Conservation (phyloP, 2,113 vertebrate genomes). For the Sturnus vulgaris region DNA sequence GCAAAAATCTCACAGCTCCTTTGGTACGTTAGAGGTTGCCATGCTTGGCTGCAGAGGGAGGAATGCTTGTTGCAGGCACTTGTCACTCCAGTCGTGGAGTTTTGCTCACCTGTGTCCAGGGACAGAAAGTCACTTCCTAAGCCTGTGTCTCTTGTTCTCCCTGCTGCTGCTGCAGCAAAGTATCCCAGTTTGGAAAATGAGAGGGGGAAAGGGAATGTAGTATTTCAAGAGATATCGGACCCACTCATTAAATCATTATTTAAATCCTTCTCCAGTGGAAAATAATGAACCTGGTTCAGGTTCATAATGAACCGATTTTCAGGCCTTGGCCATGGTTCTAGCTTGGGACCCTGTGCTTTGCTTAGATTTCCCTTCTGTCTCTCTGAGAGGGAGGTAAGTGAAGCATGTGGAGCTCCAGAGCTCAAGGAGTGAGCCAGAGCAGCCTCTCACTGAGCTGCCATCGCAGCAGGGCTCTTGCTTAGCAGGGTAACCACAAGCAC, state of each 20-base stretch:
- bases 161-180: not conserved
- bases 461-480: not conserved
- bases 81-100: not conserved
- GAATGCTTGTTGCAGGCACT: rapidly evolving
- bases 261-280: not conserved
- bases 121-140: not conserved
- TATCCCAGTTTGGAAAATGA: not conserved
- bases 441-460: not conserved
- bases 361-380: not conserved
- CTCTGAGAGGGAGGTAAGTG: not conserved
- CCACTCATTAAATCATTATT: not conserved
- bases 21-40: not conserved
- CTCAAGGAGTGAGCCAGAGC: not conserved
- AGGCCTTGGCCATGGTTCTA: not conserved
- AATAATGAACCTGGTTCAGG: not conserved
- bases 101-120: not conserved
- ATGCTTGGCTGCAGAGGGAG: not conserved
- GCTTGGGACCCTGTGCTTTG: not conserved
- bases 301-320: too few relatives aligned
- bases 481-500: not conserved
- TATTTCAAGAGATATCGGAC: not conserved
- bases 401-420: rapidly evolving
- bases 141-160: rapidly evolving
- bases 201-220: not conserved
- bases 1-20: not conserved